These are phyloP conservation scores for Drosophila vallismaia DNA, from an alignment of 2,888 invertebrate species.

Conservation along the genomic window DNA sequence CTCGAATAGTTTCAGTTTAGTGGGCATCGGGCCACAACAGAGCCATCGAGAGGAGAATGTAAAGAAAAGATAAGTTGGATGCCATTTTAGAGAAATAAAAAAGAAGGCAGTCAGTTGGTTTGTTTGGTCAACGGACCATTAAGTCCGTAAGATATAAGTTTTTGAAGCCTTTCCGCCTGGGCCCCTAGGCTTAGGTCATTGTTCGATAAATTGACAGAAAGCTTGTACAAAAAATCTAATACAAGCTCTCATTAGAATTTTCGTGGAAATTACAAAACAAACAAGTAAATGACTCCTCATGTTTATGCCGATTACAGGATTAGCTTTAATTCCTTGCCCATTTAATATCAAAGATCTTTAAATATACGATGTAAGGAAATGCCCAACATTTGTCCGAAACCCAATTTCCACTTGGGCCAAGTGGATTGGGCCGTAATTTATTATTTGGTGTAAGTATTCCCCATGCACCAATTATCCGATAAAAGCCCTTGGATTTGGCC, in stretches of 20 bases:
- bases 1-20: slow-evolving; percentile 69
- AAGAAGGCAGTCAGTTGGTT: slow-evolving; percentile 34
- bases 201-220: slow-evolving; percentile 20
- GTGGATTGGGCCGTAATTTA: slow-evolving; percentile 64
- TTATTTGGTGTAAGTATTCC: slow-evolving; percentile 63
- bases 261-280: not conserved
- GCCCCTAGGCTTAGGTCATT: slow-evolving; percentile 44
- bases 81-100: slow-evolving; percentile 45
- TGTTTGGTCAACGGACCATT: slow-evolving; percentile 29
- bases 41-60: slow-evolving; percentile 16
- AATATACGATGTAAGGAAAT: slow-evolving; percentile 3
- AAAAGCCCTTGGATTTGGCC: slow-evolving; percentile 64
- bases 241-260: too few species aligned
- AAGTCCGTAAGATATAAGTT: slow-evolving; percentile 9
- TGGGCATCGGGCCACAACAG: slow-evolving; percentile 31
- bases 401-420: not conserved
- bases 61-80: slow-evolving; percentile 33
- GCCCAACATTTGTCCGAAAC: not conserved
- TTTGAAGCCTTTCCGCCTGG: not conserved
- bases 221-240: too few species aligned
- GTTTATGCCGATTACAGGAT: not conserved
- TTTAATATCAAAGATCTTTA: slow-evolving; percentile 3
- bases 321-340: not conserved
- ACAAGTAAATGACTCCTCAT: not conserved
- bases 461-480: slow-evolving; percentile 73